Conservation (phyloP, 1,140 invertebrate genomes). For the Scaptomyza graminum region DNA sequence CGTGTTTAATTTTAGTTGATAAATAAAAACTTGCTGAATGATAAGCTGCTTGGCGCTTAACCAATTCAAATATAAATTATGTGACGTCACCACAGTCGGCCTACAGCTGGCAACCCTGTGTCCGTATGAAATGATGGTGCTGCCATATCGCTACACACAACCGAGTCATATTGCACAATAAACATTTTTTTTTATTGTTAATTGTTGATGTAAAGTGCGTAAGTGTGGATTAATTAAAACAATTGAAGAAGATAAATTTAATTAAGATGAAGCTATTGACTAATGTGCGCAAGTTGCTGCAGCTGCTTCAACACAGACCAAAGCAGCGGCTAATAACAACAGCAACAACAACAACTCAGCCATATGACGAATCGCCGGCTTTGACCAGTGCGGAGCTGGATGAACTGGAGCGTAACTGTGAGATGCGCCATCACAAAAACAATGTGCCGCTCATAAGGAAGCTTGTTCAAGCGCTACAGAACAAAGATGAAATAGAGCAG, state of each 20-base stretch:
- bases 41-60: conserved; percentile 5
- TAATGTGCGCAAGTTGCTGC: conserved; percentile 47
- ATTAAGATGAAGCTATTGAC: conserved; percentile 67
- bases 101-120: conserved; percentile 18
- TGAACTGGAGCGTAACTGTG: conserved; percentile 61
- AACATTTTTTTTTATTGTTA: conserved; percentile 34
- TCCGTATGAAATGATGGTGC: background rate
- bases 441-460: conserved; percentile 63
- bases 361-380: conserved; percentile 43
- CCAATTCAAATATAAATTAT: background rate
- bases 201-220: conserved; percentile 39
- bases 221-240: conserved; percentile 29
- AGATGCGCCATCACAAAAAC: conserved; percentile 64
- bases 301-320: conserved; percentile 50
- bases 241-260: conserved; percentile 42
- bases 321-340: conserved; percentile 22
- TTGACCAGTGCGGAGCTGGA: conserved; percentile 63
- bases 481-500: conserved; percentile 5
- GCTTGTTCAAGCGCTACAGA: conserved; percentile 38
- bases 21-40: conserved; percentile 7
- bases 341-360: conserved; percentile 26
- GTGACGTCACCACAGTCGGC: conserved; percentile 21
- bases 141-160: conserved; percentile 15
- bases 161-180: conserved; percentile 40
- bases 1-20: conserved; percentile 20